Percentiles rank a stretch among this genome's conserved stretches.
phyloP scores from a whole-genome alignment of 2,888 invertebrate genomes.

The Zaprionus obscuricornis region DNA sequence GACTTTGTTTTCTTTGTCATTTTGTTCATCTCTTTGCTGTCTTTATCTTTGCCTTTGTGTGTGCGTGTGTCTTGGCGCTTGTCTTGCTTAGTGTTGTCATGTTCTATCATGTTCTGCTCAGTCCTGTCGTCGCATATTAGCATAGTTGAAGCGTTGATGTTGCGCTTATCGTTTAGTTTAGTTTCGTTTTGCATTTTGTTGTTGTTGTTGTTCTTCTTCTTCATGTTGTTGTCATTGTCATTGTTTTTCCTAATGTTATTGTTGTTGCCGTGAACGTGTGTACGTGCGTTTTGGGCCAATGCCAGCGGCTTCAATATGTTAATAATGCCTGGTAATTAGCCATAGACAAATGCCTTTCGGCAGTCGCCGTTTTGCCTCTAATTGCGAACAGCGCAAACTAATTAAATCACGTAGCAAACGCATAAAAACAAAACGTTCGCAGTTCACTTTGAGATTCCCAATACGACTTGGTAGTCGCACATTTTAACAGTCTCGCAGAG shows the following conservation, averaged over 20 bases:
- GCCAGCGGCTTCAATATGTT: slow-evolving; percentile 56
- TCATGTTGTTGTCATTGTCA: slow-evolving; percentile 5
- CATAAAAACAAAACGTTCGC: slow-evolving; percentile 58
- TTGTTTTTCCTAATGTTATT: background rate
- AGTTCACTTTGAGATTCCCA: slow-evolving; percentile 19
- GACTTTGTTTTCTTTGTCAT: too few relatives aligned
- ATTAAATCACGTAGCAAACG: slow-evolving; percentile 75
- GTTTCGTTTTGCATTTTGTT: slow-evolving; percentile 1
- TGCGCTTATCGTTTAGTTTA: slow-evolving; percentile 35
- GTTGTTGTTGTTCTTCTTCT: background rate
- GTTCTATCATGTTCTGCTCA: too few relatives aligned
- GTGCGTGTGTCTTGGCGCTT: background rate
- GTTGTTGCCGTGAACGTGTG: background rate
- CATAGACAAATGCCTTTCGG: slow-evolving; percentile 52
- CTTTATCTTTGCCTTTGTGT: slow-evolving; percentile 3
- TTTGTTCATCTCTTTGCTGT: too few relatives aligned
- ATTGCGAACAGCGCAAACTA: slow-evolving; percentile 56
- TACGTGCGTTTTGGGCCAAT: slow-evolving; percentile 16
- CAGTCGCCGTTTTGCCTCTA: slow-evolving; percentile 42
- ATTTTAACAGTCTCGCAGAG: too few relatives aligned
- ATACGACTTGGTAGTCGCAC: background rate
- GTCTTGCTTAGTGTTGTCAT: too few relatives aligned
- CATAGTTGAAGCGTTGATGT: slow-evolving; percentile 33
- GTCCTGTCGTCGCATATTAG: slow-evolving; percentile 37
- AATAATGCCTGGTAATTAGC: slow-evolving; percentile 62